Evolutionary conservation across 2,888 invertebrate species (phyloP).

Genomic region (Rambutsinella grinnellia): DNA sequence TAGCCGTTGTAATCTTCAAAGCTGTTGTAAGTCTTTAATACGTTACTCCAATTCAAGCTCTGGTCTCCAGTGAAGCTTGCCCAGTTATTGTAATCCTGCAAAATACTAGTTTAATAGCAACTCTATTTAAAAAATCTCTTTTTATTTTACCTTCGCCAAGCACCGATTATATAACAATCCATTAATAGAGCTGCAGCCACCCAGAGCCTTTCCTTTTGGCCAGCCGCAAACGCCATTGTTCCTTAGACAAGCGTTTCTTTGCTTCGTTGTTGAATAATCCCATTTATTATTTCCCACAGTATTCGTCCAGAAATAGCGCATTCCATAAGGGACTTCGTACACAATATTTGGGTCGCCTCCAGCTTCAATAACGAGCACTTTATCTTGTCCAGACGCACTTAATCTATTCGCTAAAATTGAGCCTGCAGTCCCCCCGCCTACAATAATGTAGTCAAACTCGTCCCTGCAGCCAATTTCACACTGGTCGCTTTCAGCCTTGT

Average conservation of each 20-base stretch:
- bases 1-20: slow-evolving; percentile 53
- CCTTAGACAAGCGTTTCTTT: not conserved
- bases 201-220: slow-evolving; percentile 51
- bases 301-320: not conserved
- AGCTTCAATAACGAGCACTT: slow-evolving; percentile 27
- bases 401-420: slow-evolving; percentile 22
- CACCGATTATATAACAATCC: slow-evolving; percentile 51
- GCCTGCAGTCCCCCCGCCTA: slow-evolving; percentile 25
- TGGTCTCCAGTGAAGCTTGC: slow-evolving; percentile 50
- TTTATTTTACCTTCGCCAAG: slow-evolving; percentile 18
- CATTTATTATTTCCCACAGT: not conserved
- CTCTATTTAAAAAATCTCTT: not conserved
- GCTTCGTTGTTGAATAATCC: not conserved
- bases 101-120: not conserved
- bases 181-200: slow-evolving; percentile 51
- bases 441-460: slow-evolving; percentile 34
- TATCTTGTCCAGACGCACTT: slow-evolving; percentile 1
- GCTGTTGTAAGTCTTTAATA: slow-evolving; percentile 26
- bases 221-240: too few relatives aligned
- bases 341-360: slow-evolving; percentile 14
- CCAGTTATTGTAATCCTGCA: slow-evolving; percentile 51
- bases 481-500: too few relatives aligned
- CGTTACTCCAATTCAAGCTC: slow-evolving; percentile 38
- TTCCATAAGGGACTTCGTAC: not conserved
- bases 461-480: too few relatives aligned